Conservation (phyloP, 2,797 vertebrate species). For the Hemibagrus guttatus region DNA sequence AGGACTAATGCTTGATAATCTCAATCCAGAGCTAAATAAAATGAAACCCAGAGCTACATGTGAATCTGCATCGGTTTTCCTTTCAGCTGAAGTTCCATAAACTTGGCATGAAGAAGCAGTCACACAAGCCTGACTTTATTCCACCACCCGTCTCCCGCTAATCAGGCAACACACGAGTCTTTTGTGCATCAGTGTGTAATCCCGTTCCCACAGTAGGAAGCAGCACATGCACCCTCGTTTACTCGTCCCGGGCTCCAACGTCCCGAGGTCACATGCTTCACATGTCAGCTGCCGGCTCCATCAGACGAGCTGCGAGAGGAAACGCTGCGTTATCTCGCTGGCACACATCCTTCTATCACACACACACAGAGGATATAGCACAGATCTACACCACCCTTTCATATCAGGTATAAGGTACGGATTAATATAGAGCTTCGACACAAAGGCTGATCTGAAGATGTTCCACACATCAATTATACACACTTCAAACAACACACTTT, state of each 20-base stretch:
- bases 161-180: neutral
- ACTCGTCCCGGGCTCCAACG: neutral
- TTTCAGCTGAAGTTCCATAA: neutral
- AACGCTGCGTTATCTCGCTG: constrained; percentile 43
- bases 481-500: neutral
- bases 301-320: constrained; percentile 39
- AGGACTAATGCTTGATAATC: too few relatives aligned
- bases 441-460: neutral
- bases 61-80: neutral
- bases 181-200: neutral
- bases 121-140: neutral
- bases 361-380: neutral
- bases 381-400: neutral
- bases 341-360: constrained; percentile 33
- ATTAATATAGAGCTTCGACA: neutral
- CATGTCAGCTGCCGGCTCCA: constrained; percentile 35
- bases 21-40: too few relatives aligned
- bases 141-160: neutral
- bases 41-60: too few relatives aligned
- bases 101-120: neutral
- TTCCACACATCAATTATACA: neutral
- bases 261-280: constrained; percentile 33
- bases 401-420: neutral
- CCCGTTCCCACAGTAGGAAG: neutral
- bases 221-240: neutral